These are phyloP conservation scores for Mus spicilegus DNA, from an alignment of 2,113 vertebrate genomes.

Conservation along the genomic window DNA sequence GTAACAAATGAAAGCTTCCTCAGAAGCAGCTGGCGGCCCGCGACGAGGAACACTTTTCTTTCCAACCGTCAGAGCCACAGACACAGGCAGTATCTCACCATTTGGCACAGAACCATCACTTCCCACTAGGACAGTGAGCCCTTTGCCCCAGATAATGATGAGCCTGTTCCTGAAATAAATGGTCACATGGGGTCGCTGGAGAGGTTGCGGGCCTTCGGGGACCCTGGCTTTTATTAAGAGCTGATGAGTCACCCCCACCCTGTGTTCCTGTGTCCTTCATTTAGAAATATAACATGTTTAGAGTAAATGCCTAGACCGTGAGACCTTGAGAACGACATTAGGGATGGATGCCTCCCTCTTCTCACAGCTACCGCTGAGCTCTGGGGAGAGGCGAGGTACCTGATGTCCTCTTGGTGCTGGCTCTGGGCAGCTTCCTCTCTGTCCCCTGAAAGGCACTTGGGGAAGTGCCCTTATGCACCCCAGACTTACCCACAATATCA, in stretches of 20 bases:
- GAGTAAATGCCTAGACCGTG: background rate
- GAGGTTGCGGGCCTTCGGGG: background rate
- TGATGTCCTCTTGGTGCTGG: background rate
- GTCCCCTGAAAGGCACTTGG: background rate
- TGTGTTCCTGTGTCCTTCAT: constrained; percentile 24
- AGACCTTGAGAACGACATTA: background rate
- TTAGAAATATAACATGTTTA: background rate
- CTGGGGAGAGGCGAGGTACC: background rate
- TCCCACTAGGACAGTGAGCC: constrained; percentile 22
- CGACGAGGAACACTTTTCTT: constrained; percentile 10
- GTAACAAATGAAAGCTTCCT: background rate
- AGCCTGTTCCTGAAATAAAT: constrained; percentile 63
- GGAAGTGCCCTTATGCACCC: background rate
- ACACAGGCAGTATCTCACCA: background rate
- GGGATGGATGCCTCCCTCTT: background rate
- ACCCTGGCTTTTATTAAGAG: constrained; percentile 59
- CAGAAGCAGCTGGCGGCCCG: background rate
- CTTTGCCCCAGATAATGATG: constrained; percentile 43
- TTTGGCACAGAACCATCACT: constrained; percentile 4
- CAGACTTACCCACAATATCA: background rate
- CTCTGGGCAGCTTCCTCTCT: background rate
- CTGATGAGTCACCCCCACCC: constrained; percentile 16
- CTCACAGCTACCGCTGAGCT: background rate
- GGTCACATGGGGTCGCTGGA: constrained; percentile 23
- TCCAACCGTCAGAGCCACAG: background rate